Evolutionary conservation across 2,888 invertebrate species (phyloP).

Genomic region (Dione juno): DNA sequence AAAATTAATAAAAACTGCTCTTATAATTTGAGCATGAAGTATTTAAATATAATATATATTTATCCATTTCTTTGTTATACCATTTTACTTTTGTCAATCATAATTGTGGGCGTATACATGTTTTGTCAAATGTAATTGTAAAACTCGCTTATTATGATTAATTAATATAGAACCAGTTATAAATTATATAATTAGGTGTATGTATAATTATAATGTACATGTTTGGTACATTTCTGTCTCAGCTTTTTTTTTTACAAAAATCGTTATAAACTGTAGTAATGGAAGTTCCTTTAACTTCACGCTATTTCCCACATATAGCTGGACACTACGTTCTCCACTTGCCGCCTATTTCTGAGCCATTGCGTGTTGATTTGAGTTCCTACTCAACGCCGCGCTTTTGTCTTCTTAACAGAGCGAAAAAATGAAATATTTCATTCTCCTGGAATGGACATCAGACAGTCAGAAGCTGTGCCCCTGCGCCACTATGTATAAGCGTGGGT

Average conservation of each 20-base stretch:
- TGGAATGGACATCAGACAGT: too few relatives aligned
- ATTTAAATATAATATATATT: background rate
- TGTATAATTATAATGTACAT: conserved; percentile 8
- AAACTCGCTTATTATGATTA: conserved; percentile 34
- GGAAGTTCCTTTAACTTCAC: background rate
- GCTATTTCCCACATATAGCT: background rate
- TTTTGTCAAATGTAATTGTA: conserved; percentile 38
- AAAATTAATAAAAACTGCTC: too few relatives aligned
- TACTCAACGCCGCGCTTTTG: too few relatives aligned
- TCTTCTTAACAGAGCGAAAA: too few relatives aligned
- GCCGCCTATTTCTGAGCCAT: too few relatives aligned
- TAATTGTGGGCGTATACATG: conserved; percentile 34
- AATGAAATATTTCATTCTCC: too few relatives aligned
- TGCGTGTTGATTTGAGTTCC: too few relatives aligned
- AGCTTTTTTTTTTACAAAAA: background rate
- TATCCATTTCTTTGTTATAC: conserved; percentile 3
- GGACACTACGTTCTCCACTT: too few relatives aligned
- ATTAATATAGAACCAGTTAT: conserved; percentile 41
- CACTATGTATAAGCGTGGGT: too few relatives aligned
- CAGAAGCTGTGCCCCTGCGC: too few relatives aligned
- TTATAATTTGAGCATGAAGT: too few relatives aligned
- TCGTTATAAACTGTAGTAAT: background rate
- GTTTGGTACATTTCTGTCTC: conserved; percentile 8
- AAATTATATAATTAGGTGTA: conserved; percentile 38
- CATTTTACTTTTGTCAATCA: background rate